phyloP scores from a whole-genome alignment of 30 jellyfish, hydroid and myxozoan species.

The Cassiopea andromeda region DNA sequence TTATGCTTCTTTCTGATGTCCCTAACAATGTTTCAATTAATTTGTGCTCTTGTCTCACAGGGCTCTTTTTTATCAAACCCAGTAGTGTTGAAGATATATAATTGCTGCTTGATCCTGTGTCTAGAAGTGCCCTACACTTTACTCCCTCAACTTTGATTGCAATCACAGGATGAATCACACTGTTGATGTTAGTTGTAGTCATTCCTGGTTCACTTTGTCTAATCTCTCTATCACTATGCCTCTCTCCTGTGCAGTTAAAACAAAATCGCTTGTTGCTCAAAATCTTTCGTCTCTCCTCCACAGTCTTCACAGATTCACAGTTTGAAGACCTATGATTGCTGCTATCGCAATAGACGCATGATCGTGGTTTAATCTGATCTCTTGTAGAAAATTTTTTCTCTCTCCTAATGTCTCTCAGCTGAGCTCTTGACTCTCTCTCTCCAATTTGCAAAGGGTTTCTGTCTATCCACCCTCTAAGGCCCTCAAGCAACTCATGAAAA shows the following conservation, averaged over 20 bases:
- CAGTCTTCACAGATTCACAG: conserved; percentile 40
- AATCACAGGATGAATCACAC: conserved; percentile 41
- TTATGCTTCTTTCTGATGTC: conserved; percentile 27
- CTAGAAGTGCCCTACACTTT: conserved; percentile 61
- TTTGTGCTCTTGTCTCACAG: conserved; percentile 67
- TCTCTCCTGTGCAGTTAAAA: conserved; percentile 63
- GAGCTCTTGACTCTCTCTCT: conserved; percentile 28
- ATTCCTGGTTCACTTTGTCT: conserved; percentile 18
- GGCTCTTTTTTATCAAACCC: conserved; percentile 22
- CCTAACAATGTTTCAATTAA: conserved; percentile 64
- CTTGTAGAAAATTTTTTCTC: conserved; percentile 49
- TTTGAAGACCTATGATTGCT: conserved; percentile 57
- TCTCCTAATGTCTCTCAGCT: conserved; percentile 9
- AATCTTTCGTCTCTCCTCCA: conserved; percentile 43
- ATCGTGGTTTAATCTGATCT: conserved; percentile 9
- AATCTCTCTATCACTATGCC: conserved; percentile 56
- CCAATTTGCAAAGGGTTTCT: conserved; percentile 65
- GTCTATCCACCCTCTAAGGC: conserved; percentile 54
- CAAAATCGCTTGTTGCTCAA: conserved; percentile 44
- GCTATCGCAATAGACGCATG: conserved; percentile 54
- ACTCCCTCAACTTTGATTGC: conserved; percentile 43
- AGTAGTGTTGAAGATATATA: conserved; percentile 59
- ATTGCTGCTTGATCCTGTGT: conserved; percentile 32
- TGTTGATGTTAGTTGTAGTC: conserved; percentile 39
- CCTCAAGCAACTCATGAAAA: conserved; percentile 60